phyloP scores from a whole-genome alignment of 2,888 invertebrate species.

The Epicampocera succincta region DNA sequence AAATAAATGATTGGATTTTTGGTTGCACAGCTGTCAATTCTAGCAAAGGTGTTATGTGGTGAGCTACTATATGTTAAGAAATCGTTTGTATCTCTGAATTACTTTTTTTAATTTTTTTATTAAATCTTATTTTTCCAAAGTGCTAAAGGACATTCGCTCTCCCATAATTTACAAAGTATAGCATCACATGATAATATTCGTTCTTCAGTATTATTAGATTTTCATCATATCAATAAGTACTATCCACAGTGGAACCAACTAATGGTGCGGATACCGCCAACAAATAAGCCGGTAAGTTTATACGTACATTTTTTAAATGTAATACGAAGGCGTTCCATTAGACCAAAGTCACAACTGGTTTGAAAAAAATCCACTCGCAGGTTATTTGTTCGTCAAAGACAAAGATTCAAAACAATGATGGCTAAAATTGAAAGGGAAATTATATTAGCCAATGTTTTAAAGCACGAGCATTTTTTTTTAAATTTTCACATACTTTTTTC shows the following conservation, averaged over 20 bases:
- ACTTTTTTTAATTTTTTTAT: not conserved
- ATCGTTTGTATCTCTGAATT: not conserved
- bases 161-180: slow-evolving; percentile 83
- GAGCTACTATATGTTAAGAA: slow-evolving; percentile 8
- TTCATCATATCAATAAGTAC: slow-evolving; percentile 84
- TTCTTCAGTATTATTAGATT: slow-evolving; percentile 83
- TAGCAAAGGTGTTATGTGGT: slow-evolving; percentile 33
- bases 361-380: no score
- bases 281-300: slow-evolving; percentile 83
- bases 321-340: no score
- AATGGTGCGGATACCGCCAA: slow-evolving; percentile 86
- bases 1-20: slow-evolving; percentile 88
- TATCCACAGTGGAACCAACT: slow-evolving; percentile 87
- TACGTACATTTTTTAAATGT: no score
- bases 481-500: no score
- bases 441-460: no score
- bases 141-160: slow-evolving; percentile 83
- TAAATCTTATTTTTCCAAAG: slow-evolving; percentile 56
- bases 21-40: slow-evolving; percentile 85
- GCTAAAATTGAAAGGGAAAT: no score
- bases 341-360: no score
- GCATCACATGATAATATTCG: slow-evolving; percentile 82
- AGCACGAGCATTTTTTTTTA: no score
- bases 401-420: no score
- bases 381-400: no score